Evolutionary conservation across 2,888 invertebrate genomes (phyloP).

Genomic region (Xanthostigma xanthostigma): DNA sequence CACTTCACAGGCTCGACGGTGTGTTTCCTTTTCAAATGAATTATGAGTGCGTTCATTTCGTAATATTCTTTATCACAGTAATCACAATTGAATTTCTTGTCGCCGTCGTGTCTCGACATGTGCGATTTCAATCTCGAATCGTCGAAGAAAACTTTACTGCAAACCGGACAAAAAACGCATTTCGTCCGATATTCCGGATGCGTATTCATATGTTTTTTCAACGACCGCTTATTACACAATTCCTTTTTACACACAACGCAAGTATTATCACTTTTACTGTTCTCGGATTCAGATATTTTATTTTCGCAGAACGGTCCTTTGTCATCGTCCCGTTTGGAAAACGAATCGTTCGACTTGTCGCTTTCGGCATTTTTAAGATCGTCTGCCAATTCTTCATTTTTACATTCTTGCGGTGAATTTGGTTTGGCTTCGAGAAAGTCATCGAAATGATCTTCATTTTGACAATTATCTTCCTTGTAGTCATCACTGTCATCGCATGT

Average conservation of each 20-base stretch:
- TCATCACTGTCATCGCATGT: not conserved
- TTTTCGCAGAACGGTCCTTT: too few relatives aligned
- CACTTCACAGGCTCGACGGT: not conserved
- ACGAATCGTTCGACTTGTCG: not conserved
- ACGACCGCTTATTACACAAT: too few relatives aligned
- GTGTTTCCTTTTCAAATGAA: not conserved
- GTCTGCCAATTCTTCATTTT: not conserved
- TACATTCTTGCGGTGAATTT: not conserved
- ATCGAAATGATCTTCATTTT: not conserved
- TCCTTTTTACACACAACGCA: too few relatives aligned
- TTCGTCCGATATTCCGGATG: too few relatives aligned
- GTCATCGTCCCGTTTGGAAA: too few relatives aligned
- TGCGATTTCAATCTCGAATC: not conserved
- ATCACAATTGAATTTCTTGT: not conserved
- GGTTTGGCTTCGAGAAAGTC: not conserved
- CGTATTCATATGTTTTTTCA: too few relatives aligned
- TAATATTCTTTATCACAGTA: slow-evolving; percentile 1
- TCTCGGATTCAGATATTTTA: too few relatives aligned
- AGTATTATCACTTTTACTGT: too few relatives aligned
- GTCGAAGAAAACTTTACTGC: slow-evolving; percentile 1
- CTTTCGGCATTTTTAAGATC: too few relatives aligned
- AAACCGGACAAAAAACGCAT: not conserved
- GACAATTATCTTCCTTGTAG: too few relatives aligned
- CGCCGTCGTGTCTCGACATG: not conserved
- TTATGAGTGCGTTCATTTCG: not conserved